Base-by-base conservation (phyloP, 2,888 invertebrate species). In the Torymus aiolomorphi region DNA sequence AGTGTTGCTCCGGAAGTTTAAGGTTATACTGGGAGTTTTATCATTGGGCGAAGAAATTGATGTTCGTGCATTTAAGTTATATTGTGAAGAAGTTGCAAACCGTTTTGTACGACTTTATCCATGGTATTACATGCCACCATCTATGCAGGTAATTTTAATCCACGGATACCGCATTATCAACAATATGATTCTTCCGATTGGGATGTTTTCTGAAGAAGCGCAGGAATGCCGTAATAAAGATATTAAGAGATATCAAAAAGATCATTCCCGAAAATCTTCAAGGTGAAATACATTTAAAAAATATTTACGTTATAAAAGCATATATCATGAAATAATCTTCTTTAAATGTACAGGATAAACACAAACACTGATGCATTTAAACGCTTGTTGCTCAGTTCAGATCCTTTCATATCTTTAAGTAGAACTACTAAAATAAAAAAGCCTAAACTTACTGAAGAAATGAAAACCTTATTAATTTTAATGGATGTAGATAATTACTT, bases 201-300 rank as follows among this genome's bases (percentile, higher is more conserved):
- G 61, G 20, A 20, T 61, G 24, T 61, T 20, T 61, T 61, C 61
- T 20, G 61, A 61, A 61, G 20, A 61, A 20, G 61, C 61, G 8
- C 61, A 61, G 11, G 24, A 61, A 61, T 61, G 61, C 61, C 8
- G 61, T 11, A 61, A 61, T 61, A 61, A 61, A 61, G 61, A 61
- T 11, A 61, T 61, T 1, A 61, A 61, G 13, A 8, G 61, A 18
- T n/a, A n/a, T n/a, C n/a, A n/a, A n/a, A 24, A 61, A 61, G 10
- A 20, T 11, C 24, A 61, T 20, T 20, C 20, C 61, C 18, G 18
- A 61, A 61, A 61, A 20, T 4, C 24, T 12, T 61, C 61, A 2
- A 61, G 61, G 61, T 61, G 20, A 56, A 51, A 8, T 51, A 51
- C 51, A 51, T 51, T 4, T 11, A 51, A 11, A 51, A 51, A 8